Evolutionary conservation across 2,113 vertebrate species (phyloP).

Genomic region (Cyanoramphus novaezelandiae): DNA sequence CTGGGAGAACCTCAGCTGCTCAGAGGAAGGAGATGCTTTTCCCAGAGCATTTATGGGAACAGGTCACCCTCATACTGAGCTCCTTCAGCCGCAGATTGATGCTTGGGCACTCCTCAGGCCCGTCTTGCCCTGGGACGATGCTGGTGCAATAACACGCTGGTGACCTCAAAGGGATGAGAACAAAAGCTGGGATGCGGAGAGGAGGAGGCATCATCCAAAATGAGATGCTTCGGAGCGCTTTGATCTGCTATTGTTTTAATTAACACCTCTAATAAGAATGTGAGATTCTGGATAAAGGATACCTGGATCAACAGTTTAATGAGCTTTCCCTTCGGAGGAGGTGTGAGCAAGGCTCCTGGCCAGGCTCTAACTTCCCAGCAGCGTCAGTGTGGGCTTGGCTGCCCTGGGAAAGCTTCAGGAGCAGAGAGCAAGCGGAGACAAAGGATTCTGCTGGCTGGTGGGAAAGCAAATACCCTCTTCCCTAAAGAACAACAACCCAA

Average conservation of each 20-base stretch:
- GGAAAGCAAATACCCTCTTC: not conserved
- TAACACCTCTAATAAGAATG: slow-evolving; percentile 8
- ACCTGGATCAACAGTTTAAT: not conserved
- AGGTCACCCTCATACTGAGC: rapidly evolving
- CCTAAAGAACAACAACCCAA: not conserved
- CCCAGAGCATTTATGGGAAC: rapidly evolving
- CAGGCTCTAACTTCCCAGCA: not conserved
- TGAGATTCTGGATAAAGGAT: slow-evolving; percentile 24
- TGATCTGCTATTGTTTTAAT: slow-evolving; percentile 58
- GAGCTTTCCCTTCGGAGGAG: not conserved
- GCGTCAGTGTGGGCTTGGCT: not conserved
- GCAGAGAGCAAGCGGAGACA: not conserved
- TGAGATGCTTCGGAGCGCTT: not conserved
- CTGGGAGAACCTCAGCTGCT: not conserved
- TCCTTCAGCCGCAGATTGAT: not conserved
- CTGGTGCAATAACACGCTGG: not conserved
- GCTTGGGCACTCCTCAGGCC: rapidly evolving
- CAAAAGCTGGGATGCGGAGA: not conserved
- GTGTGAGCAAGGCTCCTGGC: not conserved
- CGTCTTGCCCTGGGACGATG: not conserved
- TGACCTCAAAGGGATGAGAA: not conserved
- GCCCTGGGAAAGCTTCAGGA: slow-evolving; percentile 14
- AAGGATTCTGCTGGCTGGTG: not conserved
- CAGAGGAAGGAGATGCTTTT: not conserved
- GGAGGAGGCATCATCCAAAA: not conserved